Evolutionary conservation across 2,797 vertebrate species (phyloP), one percentile per base, ranked within the genome.

Genomic region (Spatula versicolor): DNA sequence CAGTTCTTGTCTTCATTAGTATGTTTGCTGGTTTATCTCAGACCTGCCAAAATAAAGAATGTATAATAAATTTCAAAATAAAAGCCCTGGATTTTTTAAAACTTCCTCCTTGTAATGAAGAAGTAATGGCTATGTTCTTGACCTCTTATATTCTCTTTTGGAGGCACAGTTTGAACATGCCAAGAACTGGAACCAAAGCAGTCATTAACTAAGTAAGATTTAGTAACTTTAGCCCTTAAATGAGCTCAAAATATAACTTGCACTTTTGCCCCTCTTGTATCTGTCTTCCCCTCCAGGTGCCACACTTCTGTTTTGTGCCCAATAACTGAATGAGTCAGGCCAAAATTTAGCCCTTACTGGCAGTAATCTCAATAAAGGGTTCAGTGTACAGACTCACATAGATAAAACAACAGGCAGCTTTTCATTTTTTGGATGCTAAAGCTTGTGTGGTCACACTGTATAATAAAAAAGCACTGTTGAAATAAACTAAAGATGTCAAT

Each of bases 1-100:
- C 93, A 95, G 91, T 96, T 90, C 87, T 88, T 95, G 93, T 95
- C 84, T 97, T 97, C 93, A 95, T 95, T 97, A 97, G 96, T 92
- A 83, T 93, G 80, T 92, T 96, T 91, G 90, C 95, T 97, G 93
- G 66, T 96, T 98, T 97, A 95, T 97, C 97, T 98, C 96, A 98
- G 92, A 95, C 69, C 86, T 96, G 91, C 83, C 89, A 94, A 95
- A 97, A 93, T 69, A 79, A 90, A 86, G 71, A 66, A 80, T 89
- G 93, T 90, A 54, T 83, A 92, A 96, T 86, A 95, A 64, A 84
- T 90, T 93, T 90, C 94, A 94, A 71, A 95, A 95, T 96, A 96
- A 87, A 95, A 95, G 91, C 84, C 84, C 77, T 76, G 66, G 67
- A 71, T 62, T 89, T 92, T 92, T 95, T 48, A 88, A 92, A 86